Evolutionary conservation across 2,888 invertebrate species (phyloP), one percentile per base, ranked within the genome.

Genomic region (Himalopsyche japonica): DNA sequence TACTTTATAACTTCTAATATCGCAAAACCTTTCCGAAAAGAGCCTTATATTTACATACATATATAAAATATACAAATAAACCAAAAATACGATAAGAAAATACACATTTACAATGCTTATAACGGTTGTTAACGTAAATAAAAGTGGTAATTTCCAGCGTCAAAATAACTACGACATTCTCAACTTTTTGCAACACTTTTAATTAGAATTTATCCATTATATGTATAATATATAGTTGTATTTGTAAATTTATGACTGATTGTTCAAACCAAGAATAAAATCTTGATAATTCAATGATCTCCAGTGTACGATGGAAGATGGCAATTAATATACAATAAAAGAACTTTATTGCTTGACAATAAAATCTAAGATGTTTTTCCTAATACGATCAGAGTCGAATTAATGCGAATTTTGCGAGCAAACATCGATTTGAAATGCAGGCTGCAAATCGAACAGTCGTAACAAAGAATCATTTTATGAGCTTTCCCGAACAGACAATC

Each of bases 381-480:
- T 57, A 57, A 20, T 57, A 57, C 57, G 57, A 57, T 20, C n/a
- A 57, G 57, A 57, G 57, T 57, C 20, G 57, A 57, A 57, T 57
- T 57, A 57, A 57, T 57, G 57, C 57, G 57, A 57, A 20, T 57
- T 57, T 57, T 57, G 57, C 57, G 57, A 57, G 57, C 57, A 24
- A 57, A 24, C 20, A 20, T 57, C 57, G 57, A 57, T 57, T 57
- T 57, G 57, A 57, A 57, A 20, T 57, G 57, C 57, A 57, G 57
- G 20, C 57, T 57, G 57, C 57, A 57, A 57, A 57, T 57, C 57
- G 57, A 57, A 57, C 24, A 57, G 57, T 57, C 57, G 57, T 57
- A 57, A 57, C 57, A 77, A 77, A 37, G 79, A 79, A 79, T 79
- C 79, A 24, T 43, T 79, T 79, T 79, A 79, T 79, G 43, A 43